Percentiles rank a stretch among this genome's conserved stretches.
These are phyloP conservation scores for Diploptera punctata DNA, from an alignment of 2,888 invertebrate species.

Conservation along the genomic window DNA sequence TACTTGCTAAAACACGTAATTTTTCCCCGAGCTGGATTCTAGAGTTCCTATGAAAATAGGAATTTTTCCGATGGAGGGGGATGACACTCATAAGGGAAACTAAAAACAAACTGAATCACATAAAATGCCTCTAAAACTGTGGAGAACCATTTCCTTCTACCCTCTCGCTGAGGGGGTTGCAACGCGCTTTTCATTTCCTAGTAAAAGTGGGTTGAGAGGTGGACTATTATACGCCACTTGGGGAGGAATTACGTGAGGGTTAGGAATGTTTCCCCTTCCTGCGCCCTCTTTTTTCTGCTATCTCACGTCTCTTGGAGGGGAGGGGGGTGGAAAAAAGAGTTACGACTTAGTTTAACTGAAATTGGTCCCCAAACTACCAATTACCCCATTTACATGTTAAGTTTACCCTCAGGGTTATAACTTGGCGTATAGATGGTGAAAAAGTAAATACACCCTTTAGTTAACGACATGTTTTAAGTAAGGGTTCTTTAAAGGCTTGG, in stretches of 20 bases:
- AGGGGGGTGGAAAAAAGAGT: not conserved
- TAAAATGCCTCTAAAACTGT: conserved; percentile 1
- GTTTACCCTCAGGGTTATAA: not conserved
- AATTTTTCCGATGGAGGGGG: too few species aligned
- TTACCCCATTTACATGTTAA: conserved; percentile 4
- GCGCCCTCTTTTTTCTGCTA: not conserved
- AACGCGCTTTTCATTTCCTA: conserved; percentile 4
- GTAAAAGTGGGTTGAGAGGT: not conserved
- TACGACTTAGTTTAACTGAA: conserved; percentile 10
- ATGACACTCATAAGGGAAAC: too few species aligned
- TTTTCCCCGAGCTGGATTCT: too few species aligned
- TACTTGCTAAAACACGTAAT: too few species aligned
- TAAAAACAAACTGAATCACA: conserved; percentile 5
- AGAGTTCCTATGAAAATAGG: too few species aligned
- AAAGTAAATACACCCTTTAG: too few species aligned
- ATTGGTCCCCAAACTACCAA: conserved; percentile 7
- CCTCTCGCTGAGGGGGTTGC: not conserved
- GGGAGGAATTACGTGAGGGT: not conserved
- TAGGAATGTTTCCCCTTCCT: not conserved
- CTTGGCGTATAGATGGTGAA: not conserved
- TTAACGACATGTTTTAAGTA: too few species aligned
- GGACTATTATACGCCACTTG: conserved; percentile 8
- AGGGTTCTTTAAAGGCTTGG: too few species aligned
- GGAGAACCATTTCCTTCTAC: not conserved
- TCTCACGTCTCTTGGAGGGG: too few species aligned